Conservation (phyloP, 2,888 invertebrate genomes). For the Agonopterix arenella region DNA sequence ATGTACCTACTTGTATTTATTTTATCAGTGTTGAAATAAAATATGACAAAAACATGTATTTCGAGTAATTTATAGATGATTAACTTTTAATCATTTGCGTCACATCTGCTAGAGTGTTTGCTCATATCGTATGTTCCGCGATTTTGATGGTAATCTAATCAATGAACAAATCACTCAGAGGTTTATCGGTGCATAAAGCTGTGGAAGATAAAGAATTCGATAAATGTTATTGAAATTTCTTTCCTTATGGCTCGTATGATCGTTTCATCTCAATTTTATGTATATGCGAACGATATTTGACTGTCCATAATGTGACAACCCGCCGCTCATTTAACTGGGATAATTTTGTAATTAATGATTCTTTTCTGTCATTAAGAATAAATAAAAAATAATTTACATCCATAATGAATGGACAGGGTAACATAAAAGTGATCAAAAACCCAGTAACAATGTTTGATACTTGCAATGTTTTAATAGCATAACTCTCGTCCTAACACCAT, state of each 20-base stretch:
- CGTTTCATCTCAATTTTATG: conserved; percentile 48
- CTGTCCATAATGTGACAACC: conserved; percentile 40
- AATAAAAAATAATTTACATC: background rate
- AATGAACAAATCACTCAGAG: conserved; percentile 2
- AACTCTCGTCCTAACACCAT: no score
- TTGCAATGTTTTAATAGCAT: no score
- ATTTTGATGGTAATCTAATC: conserved; percentile 13
- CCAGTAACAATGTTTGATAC: no score
- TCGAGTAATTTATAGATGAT: background rate
- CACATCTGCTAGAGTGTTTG: background rate
- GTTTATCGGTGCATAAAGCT: conserved; percentile 31
- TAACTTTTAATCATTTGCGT: background rate
- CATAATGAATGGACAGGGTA: conserved; percentile 3
- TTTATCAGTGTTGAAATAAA: background rate
- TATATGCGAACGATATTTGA: conserved; percentile 50
- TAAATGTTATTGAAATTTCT: conserved; percentile 22
- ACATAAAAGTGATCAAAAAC: no score
- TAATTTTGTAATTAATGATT: no score
- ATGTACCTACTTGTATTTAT: background rate
- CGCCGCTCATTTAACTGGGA: conserved; percentile 34
- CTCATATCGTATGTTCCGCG: background rate
- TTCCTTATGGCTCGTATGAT: conserved; percentile 62
- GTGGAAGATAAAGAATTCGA: conserved; percentile 20
- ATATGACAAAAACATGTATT: background rate
- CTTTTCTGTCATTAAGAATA: background rate